Evolutionary conservation across 1,140 invertebrate species (phyloP).

Genomic region (Melanaphis sacchari): DNA sequence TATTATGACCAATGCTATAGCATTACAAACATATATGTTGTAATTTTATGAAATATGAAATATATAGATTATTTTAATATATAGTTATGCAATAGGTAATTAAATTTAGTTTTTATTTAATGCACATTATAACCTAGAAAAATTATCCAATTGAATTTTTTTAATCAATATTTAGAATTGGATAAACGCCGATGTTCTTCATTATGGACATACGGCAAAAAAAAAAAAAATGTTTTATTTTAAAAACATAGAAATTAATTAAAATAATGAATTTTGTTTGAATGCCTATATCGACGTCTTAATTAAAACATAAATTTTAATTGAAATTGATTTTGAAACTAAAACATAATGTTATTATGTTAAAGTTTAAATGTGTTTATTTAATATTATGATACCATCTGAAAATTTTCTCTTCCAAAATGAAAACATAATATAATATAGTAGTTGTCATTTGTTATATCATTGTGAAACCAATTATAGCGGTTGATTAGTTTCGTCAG

Average conservation of each 20-base stretch:
- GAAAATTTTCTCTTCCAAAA: background rate
- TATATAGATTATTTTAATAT: no score
- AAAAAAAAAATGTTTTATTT: no score
- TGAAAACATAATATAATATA: background rate
- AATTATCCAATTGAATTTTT: no score
- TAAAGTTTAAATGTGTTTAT: background rate
- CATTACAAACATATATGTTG: no score
- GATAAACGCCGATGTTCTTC: no score
- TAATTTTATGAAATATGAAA: background rate
- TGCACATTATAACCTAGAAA: background rate
- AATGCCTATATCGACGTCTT: no score
- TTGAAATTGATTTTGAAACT: background rate
- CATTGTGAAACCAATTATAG: background rate
- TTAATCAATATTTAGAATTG: no score
- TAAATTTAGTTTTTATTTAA: background rate
- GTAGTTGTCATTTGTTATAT: background rate
- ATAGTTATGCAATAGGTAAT: no score
- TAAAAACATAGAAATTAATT: background rate
- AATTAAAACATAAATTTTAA: background rate
- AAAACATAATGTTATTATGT: background rate
- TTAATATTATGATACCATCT: background rate
- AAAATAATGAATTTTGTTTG: background rate
- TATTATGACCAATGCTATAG: background rate
- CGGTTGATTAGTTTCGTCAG: background rate
- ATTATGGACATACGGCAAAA: no score